A percentile compares a stretch with the other conserved stretches of the same genome.
phyloP scores from a whole-genome alignment of 2,797 vertebrate genomes.

The Lateolabrax maculatus region DNA sequence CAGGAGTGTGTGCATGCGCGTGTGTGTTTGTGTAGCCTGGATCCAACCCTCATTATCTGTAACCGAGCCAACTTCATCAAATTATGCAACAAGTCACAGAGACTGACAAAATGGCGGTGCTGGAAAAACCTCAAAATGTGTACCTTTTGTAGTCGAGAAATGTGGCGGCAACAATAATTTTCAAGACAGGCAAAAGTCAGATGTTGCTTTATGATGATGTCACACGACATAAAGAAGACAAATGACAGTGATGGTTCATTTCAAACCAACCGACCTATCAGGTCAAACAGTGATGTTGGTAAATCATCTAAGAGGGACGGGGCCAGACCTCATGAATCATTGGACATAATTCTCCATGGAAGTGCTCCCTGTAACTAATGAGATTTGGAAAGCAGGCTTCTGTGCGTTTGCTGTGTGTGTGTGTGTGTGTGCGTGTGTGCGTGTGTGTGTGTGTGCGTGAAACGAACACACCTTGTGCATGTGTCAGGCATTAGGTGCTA shows the following conservation, averaged over 20 bases:
- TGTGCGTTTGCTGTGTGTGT: constrained; percentile 19
- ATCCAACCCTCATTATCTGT: neutral
- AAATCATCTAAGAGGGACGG: neutral
- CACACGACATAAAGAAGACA: neutral
- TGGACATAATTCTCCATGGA: neutral
- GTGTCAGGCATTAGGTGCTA: constrained; percentile 51
- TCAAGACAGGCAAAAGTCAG: neutral
- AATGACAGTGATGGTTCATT: neutral
- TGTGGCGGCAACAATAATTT: neutral
- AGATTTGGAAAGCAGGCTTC: neutral
- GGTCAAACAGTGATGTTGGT: constrained; percentile 3
- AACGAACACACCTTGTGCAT: constrained; percentile 14
- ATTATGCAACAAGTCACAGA: constrained; percentile 9
- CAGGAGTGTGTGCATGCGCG: neutral
- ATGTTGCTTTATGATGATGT: neutral
- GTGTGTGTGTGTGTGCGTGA: neutral
- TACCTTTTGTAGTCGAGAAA: neutral
- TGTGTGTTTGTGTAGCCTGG: neutral
- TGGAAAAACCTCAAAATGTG: neutral
- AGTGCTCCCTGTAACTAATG: constrained; percentile 33
- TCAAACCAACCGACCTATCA: neutral
- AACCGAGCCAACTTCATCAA: constrained; percentile 7
- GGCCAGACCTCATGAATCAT: constrained; percentile 5
- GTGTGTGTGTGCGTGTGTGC: constrained; percentile 13
- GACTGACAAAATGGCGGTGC: neutral